Base-by-base conservation (phyloP, 2,113 vertebrate species). In the Acanthochromis polyacanthus region DNA sequence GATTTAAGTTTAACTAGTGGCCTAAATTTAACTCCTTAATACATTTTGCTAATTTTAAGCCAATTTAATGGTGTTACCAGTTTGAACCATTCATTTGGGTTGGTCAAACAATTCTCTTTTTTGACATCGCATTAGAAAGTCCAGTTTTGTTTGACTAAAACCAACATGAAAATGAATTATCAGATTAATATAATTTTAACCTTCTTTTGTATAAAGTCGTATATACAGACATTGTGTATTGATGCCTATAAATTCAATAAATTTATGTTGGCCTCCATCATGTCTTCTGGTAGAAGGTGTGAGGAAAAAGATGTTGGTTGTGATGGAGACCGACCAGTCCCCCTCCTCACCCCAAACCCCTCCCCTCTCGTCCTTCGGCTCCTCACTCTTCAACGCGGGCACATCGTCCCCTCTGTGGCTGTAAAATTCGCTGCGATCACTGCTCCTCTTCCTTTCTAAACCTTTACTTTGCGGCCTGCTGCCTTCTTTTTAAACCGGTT, bases 381-480 rank as follows among this genome's bases (percentile, higher is more conserved):
- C 36, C 57, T 68, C 60, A 6, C 19, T 38, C 11, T 28, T 25
- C 68, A 36, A 0, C 5, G 5, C 23, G 60, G 51, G 23, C 55
- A 69, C 9, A 1, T 65, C 30, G 32, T 32, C 43, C 30, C 32
- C 25, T 63, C 59, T 22, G 6, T 14, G 53, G 57, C 43, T 59
- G 58, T 59, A 70, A 60, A 0, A 59, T 61, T 64, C 81, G 80
- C 80, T 82, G 82, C 48, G 87, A 90, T 87, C 86, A 87, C 82
- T 80, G 85, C 83, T 89, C 89, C 87, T 65, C 69, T 83, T 82
- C 72, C 65, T 71, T 62, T 20, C 12, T 30, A 30, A 48, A 32
- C 38, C n/a, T 71, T 53, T 32, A 12, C 8, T 25, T 16, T 59
- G 7, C 0, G 12, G 0, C 36, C 38, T 28, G 10, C 55, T 57